A percentile compares a stretch with the other conserved stretches of the same genome.
phyloP scores from a whole-genome alignment of 2,797 vertebrate genomes.

The Decapterus maruadsi region DNA sequence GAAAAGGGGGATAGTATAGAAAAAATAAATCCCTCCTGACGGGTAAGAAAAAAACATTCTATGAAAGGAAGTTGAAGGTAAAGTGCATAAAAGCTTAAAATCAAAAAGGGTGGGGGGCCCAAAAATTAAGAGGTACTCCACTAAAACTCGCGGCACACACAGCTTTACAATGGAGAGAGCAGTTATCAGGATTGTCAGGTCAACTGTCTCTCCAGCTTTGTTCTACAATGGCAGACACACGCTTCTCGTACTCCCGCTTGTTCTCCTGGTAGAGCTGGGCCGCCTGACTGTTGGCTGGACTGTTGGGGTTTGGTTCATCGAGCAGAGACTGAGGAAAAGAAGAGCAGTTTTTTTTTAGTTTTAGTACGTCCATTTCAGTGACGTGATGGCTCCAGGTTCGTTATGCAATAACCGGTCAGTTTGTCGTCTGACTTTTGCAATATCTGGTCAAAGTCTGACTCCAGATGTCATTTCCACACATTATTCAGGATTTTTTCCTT shows the following conservation, averaged over 20 bases:
- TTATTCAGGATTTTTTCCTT: neutral
- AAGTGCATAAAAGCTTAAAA: constrained; percentile 90
- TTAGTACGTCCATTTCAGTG: neutral
- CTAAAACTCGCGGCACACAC: constrained; percentile 78
- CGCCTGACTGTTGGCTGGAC: constrained; percentile 98
- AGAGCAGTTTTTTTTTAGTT: neutral
- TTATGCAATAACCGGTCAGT: neutral
- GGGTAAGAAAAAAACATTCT: constrained; percentile 48
- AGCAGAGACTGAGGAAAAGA: constrained; percentile 90
- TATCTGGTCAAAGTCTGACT: constrained; percentile 2
- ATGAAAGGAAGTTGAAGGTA: constrained; percentile 76
- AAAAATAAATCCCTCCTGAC: constrained; percentile 59
- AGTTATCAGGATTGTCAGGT: constrained; percentile 77
- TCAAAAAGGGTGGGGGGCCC: constrained; percentile 58
- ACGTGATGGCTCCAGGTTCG: neutral
- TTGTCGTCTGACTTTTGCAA: neutral
- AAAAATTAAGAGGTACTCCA: constrained; percentile 72
- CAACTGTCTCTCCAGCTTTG: constrained; percentile 99
- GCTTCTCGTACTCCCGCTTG: constrained; percentile 98
- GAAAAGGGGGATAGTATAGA: constrained; percentile 49
- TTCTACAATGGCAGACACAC: constrained; percentile 98
- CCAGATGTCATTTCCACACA: neutral
- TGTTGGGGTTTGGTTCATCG: constrained; percentile 99
- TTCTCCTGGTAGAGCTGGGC: constrained; percentile 99
- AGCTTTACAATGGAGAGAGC: constrained; percentile 64